Evolutionary conservation across 2,888 invertebrate genomes (phyloP).

Genomic region (Drosophila setosimentum): DNA sequence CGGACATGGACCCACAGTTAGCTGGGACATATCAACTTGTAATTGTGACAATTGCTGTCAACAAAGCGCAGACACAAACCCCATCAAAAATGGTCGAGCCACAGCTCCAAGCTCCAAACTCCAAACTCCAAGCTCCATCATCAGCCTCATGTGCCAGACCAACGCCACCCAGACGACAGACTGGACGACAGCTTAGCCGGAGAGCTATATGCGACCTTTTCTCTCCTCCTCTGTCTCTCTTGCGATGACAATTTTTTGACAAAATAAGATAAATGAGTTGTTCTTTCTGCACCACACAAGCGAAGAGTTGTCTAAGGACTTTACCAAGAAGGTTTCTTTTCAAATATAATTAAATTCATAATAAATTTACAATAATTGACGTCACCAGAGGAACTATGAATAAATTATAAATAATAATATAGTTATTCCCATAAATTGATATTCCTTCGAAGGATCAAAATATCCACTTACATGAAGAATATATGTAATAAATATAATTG

Average conservation of each 20-base stretch:
- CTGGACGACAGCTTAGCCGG: constrained; percentile 67
- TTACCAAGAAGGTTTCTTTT: neutral
- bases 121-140: neutral
- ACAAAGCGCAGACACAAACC: constrained; percentile 67
- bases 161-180: constrained; percentile 44
- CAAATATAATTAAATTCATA: neutral
- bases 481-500: neutral
- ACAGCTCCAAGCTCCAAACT: constrained; percentile 1
- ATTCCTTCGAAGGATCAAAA: too few relatives aligned
- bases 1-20: constrained; percentile 58
- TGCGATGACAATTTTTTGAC: constrained; percentile 82
- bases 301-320: constrained; percentile 6
- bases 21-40: constrained; percentile 79
- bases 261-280: constrained; percentile 83
- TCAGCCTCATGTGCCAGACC: constrained; percentile 25
- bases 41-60: constrained; percentile 84
- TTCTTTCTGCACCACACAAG: constrained; percentile 21
- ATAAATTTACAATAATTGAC: neutral
- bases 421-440: too few relatives aligned
- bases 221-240: constrained; percentile 17
- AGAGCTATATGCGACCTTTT: constrained; percentile 60
- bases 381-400: neutral
- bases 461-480: too few relatives aligned
- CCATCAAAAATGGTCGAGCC: constrained; percentile 7
- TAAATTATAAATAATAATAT: too few relatives aligned